Percentiles rank a stretch among this genome's conserved stretches.
Evolutionary conservation across 1,140 invertebrate genomes (phyloP).

Genomic region (Sinonovacula constricta): DNA sequence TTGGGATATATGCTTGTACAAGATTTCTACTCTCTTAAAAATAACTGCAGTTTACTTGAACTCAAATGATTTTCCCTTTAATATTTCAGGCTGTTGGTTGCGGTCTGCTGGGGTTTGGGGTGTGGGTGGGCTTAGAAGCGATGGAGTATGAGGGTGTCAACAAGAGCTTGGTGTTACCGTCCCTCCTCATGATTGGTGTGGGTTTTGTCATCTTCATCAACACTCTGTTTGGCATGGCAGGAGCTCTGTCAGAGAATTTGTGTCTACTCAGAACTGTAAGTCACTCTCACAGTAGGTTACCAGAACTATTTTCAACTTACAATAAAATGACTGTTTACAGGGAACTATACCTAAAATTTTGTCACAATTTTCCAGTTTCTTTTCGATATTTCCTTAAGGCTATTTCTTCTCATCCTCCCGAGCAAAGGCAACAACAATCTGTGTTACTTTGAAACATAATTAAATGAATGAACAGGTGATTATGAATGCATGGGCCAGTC

Average conservation of each 20-base stretch:
- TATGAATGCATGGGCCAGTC: no score
- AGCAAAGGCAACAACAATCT: no score
- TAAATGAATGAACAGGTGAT: no score
- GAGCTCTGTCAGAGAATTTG: slow-evolving; percentile 62
- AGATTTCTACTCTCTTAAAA: slow-evolving; percentile 9
- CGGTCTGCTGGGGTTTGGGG: slow-evolving; percentile 58
- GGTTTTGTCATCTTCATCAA: slow-evolving; percentile 65
- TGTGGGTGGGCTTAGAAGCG: slow-evolving; percentile 58
- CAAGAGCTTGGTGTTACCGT: slow-evolving; percentile 62
- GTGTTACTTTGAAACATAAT: no score
- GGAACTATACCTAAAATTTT: no score
- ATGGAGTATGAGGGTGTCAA: slow-evolving; percentile 59
- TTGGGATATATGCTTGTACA: slow-evolving; percentile 16
- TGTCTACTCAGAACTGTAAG: slow-evolving; percentile 67
- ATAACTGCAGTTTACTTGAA: neutral
- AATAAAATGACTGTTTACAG: no score
- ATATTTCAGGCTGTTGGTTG: slow-evolving; percentile 65
- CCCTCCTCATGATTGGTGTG: slow-evolving; percentile 63
- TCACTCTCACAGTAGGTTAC: no score
- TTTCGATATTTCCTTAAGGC: no score
- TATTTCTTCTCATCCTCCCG: no score
- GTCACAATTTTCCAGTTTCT: no score
- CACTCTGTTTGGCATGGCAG: slow-evolving; percentile 63
- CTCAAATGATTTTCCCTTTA: no score
- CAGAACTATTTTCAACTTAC: no score